phyloP scores from a whole-genome alignment of 2,113 vertebrate genomes.

The Channa argus region DNA sequence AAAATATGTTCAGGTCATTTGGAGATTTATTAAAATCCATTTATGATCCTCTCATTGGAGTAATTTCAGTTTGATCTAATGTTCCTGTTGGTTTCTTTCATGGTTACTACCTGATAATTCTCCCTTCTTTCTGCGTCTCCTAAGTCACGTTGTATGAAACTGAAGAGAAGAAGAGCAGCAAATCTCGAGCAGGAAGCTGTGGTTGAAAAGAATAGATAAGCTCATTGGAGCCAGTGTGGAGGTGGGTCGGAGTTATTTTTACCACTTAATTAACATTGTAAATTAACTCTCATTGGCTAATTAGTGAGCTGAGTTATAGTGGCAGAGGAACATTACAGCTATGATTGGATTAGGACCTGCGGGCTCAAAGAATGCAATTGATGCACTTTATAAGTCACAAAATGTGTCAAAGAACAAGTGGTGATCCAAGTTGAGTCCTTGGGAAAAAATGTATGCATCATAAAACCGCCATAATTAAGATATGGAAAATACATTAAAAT shows the following conservation, averaged over 20 bases:
- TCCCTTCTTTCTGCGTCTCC: background rate
- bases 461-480: too few species aligned
- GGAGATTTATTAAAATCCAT: background rate
- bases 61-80: background rate
- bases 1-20: background rate
- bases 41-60: background rate
- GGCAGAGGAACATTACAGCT: background rate
- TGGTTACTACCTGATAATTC: background rate
- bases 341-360: background rate
- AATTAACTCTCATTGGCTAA: background rate
- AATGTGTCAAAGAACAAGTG: too few species aligned
- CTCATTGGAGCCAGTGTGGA: background rate
- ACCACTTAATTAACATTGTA: background rate
- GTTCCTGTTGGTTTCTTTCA: background rate
- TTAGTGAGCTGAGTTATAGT: background rate
- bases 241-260: background rate
- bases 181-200: background rate
- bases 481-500: too few species aligned
- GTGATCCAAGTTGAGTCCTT: too few species aligned
- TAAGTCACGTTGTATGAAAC: background rate
- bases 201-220: conserved; percentile 1
- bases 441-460: too few species aligned
- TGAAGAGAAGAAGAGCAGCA: background rate
- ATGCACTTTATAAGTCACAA: background rate
- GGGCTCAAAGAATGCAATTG: background rate